Conservation (phyloP, 2,888 invertebrate genomes). For the Acleris emargana region DNA sequence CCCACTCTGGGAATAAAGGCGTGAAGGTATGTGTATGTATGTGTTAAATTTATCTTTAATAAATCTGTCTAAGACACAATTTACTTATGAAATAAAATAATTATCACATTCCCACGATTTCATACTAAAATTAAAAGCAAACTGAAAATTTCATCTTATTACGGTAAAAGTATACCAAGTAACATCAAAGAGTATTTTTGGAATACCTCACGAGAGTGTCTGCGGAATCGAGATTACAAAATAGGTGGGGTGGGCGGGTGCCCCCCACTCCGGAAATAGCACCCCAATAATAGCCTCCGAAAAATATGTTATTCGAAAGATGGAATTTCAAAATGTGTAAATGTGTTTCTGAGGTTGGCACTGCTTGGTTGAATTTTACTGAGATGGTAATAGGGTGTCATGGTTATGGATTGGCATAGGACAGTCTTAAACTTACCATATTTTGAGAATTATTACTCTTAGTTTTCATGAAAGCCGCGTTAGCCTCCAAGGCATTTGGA, state of each 20-base stretch:
- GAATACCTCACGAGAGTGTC: slow-evolving; percentile 29
- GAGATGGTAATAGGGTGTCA: background rate
- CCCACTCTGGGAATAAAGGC: too few species aligned
- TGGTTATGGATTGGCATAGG: background rate
- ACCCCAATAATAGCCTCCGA: slow-evolving; percentile 33
- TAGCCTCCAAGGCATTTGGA: too few species aligned
- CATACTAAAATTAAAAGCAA: background rate
- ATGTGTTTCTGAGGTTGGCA: slow-evolving; percentile 26
- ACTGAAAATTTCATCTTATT: slow-evolving; percentile 14
- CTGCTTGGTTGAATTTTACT: slow-evolving; percentile 12
- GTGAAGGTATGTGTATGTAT: too few species aligned
- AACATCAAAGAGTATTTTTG: slow-evolving; percentile 33
- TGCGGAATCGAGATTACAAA: slow-evolving; percentile 32
- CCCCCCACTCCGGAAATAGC: slow-evolving; percentile 19
- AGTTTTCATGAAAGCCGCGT: too few species aligned
- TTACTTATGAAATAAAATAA: too few species aligned
- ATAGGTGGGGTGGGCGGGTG: slow-evolving; percentile 16
- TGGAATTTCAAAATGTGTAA: slow-evolving; percentile 34
- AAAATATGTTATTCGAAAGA: slow-evolving; percentile 35
- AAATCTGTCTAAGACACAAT: too few species aligned
- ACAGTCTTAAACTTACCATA: too few species aligned
- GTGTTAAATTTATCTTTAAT: too few species aligned
- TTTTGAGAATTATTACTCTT: too few species aligned
- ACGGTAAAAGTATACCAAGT: background rate
- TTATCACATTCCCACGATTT: background rate